A percentile compares a stretch with the other conserved stretches of the same genome.
Evolutionary conservation across 37 sponge, comb jelly and placozoan genomes (phyloP).

Genomic region (Crambe crambe): DNA sequence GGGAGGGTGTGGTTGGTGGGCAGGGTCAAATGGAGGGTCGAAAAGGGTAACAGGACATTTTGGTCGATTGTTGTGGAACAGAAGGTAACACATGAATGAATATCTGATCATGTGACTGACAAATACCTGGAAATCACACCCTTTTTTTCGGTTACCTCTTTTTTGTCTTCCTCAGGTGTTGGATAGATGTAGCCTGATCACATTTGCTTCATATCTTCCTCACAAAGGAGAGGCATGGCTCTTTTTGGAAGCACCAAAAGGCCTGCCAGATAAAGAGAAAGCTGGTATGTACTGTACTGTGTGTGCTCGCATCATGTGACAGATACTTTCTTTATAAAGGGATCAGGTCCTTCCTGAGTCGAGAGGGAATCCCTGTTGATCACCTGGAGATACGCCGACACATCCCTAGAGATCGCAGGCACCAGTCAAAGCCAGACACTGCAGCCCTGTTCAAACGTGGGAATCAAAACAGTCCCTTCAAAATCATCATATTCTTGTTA

Average conservation of each 20-base stretch:
- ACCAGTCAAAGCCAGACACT: conserved; percentile 80
- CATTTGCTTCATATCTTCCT: conserved; percentile 73
- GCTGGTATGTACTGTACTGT: conserved; percentile 28
- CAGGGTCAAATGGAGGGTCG: conserved; percentile 83
- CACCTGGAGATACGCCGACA: conserved; percentile 33
- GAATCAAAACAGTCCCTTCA: conserved; percentile 26
- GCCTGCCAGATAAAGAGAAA: conserved; percentile 55
- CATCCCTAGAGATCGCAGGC: conserved; percentile 75
- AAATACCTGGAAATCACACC: neutral
- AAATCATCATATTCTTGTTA: conserved; percentile 26
- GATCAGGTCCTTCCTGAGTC: conserved; percentile 40
- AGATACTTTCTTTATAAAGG: too few relatives aligned
- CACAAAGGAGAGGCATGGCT: conserved; percentile 76
- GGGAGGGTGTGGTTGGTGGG: conserved; percentile 89
- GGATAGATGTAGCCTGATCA: conserved; percentile 56
- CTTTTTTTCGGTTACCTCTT: neutral
- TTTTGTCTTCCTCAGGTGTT: conserved; percentile 37
- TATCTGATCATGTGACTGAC: neutral
- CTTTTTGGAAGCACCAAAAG: conserved; percentile 82
- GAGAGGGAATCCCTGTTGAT: conserved; percentile 75
- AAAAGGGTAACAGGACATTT: conserved; percentile 37
- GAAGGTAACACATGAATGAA: conserved; percentile 41
- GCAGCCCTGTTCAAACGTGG: conserved; percentile 57
- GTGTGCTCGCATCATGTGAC: too few relatives aligned
- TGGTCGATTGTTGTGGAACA: conserved; percentile 85